These are phyloP conservation scores for Temnopleurus reevesii DNA, from an alignment of 53 echinoderm and acorn worm genomes.

Conservation along the genomic window DNA sequence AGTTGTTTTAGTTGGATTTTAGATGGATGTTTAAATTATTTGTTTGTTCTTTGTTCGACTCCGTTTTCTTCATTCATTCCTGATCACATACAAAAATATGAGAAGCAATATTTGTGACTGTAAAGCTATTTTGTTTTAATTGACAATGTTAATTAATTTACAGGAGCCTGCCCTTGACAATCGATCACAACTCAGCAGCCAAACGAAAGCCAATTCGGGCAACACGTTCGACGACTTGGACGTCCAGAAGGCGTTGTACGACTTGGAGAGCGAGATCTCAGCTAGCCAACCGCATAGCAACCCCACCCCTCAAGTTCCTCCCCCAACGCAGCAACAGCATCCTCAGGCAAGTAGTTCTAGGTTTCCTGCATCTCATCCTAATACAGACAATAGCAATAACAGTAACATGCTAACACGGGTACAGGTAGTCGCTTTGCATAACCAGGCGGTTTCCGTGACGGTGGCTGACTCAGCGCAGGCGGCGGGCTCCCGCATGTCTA, in stretches of 20 bases:
- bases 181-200: slow-evolving; percentile 64
- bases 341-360: slow-evolving; percentile 62
- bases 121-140: neutral
- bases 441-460: slow-evolving; percentile 45
- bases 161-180: slow-evolving; percentile 66
- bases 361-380: neutral
- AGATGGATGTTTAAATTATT: too few species aligned
- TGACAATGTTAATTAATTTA: too few species aligned
- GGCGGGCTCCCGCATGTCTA: neutral
- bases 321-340: slow-evolving; percentile 56
- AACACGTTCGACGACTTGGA: slow-evolving; percentile 77
- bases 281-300: neutral
- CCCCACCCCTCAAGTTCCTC: slow-evolving; percentile 52
- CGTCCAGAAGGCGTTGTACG: slow-evolving; percentile 82
- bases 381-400: slow-evolving; percentile 43
- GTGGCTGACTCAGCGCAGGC: slow-evolving; percentile 15
- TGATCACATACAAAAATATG: too few species aligned
- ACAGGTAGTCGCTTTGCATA: slow-evolving; percentile 53
- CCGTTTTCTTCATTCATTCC: too few species aligned
- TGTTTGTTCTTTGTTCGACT: too few species aligned
- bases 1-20: too few species aligned
- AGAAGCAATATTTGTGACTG: too few species aligned
- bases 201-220: slow-evolving; percentile 62
- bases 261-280: slow-evolving; percentile 78
- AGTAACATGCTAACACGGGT: slow-evolving; percentile 49